Evolutionary conservation across 2,888 invertebrate genomes (phyloP).

Genomic region (Drosophila colorata): DNA sequence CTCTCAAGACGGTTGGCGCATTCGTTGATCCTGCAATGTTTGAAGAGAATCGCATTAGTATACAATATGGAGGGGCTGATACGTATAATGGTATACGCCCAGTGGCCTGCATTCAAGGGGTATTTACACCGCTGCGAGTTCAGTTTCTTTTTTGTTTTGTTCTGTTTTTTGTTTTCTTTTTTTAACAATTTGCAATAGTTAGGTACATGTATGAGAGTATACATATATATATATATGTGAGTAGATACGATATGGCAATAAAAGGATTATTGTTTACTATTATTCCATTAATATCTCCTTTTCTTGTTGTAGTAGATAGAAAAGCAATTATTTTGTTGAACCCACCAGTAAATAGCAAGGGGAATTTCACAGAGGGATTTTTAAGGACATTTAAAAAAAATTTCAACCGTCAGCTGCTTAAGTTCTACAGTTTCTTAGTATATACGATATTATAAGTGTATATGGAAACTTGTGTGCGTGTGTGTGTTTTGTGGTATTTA

Average conservation of each 20-base stretch:
- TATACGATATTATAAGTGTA: constrained; percentile 5
- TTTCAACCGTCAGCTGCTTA: constrained; percentile 14
- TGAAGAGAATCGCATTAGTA: constrained; percentile 37
- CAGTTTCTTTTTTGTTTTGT: neutral
- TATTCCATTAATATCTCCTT: neutral
- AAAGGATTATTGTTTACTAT: constrained; percentile 1
- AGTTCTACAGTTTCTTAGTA: constrained; percentile 8
- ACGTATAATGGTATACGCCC: neutral
- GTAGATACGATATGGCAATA: constrained; percentile 1
- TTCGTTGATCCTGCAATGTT: constrained; percentile 37
- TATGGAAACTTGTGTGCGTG: neutral
- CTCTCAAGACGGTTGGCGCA: neutral
- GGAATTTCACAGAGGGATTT: constrained; percentile 2
- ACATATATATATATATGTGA: constrained; percentile 7
- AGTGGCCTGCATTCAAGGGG: constrained; percentile 4
- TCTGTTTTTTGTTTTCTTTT: neutral
- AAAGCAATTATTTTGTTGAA: constrained; percentile 6
- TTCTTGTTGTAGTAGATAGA: neutral
- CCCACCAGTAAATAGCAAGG: constrained; percentile 12
- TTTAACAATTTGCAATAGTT: neutral
- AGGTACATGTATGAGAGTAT: neutral
- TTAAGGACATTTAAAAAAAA: no score
- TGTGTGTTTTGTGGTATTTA: constrained; percentile 13
- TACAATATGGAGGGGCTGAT: neutral
- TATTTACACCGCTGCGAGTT: constrained; percentile 4